A percentile compares a stretch with the other conserved stretches of the same genome.
Evolutionary conservation across 2,888 invertebrate genomes (phyloP).

Genomic region (Drosophila siamana): DNA sequence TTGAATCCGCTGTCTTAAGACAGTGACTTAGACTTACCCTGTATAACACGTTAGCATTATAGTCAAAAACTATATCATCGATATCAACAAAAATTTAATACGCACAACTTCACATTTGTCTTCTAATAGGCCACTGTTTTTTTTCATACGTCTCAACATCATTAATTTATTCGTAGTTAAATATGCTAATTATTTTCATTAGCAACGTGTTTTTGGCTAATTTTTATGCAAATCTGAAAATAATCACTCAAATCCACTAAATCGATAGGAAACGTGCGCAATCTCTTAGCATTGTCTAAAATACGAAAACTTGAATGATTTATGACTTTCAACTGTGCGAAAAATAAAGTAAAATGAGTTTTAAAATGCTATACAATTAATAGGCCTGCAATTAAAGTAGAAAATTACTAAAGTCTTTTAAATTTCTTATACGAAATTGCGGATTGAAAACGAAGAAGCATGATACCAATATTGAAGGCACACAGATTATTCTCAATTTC

Average conservation of each 20-base stretch:
- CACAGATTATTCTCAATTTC: too few relatives aligned
- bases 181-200: constrained; percentile 7
- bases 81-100: not conserved
- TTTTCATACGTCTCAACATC: not conserved
- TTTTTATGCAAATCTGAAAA: not conserved
- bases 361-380: not conserved
- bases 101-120: not conserved
- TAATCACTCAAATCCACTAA: not conserved
- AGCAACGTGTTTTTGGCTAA: not conserved
- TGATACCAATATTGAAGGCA: too few relatives aligned
- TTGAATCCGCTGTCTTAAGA: not conserved
- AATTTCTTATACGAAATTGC: not conserved
- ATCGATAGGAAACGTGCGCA: not conserved
- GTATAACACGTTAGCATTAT: too few relatives aligned
- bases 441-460: too few relatives aligned
- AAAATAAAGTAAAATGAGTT: too few relatives aligned
- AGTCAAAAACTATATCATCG: not conserved
- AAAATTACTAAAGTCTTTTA: not conserved
- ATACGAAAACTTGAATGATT: not conserved
- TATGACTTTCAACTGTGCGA: not conserved
- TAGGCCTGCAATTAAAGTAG: not conserved
- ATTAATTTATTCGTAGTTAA: not conserved
- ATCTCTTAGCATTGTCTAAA: not conserved
- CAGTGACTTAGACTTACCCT: constrained; percentile 18
- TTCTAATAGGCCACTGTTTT: not conserved